Percentiles rank a stretch among this genome's conserved stretches.
Conservation (phyloP, 2,888 invertebrate genomes). For the Parthenolecanium corni region DNA sequence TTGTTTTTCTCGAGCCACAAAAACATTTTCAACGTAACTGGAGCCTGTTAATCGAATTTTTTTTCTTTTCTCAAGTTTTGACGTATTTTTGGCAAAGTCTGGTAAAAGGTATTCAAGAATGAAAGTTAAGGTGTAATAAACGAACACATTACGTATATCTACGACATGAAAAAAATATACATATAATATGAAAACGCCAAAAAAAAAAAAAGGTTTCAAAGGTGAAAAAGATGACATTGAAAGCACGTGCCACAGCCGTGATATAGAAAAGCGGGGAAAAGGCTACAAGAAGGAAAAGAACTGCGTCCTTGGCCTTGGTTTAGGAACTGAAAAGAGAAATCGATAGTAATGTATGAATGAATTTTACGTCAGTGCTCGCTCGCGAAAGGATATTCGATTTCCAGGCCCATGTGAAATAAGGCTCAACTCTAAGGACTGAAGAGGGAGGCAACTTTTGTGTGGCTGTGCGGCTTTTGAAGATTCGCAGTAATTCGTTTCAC, state of each 20-base stretch:
- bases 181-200: too few relatives aligned
- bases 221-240: constrained; percentile 15
- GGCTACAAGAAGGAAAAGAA: constrained; percentile 23
- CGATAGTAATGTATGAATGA: constrained; percentile 27
- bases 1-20: neutral
- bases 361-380: constrained; percentile 19
- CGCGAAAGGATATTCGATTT: neutral
- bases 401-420: too few relatives aligned
- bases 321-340: neutral
- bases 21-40: too few relatives aligned
- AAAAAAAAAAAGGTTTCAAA: neutral
- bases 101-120: neutral
- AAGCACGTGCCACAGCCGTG: constrained; percentile 25
- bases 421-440: too few relatives aligned
- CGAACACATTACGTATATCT: neutral
- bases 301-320: constrained; percentile 23
- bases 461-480: too few relatives aligned
- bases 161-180: neutral
- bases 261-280: constrained; percentile 19
- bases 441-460: too few relatives aligned
- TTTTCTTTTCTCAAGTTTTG: neutral
- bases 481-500: too few relatives aligned
- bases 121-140: neutral
- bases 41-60: neutral
- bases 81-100: neutral